Base-by-base conservation (phyloP, 2,113 vertebrate species). In the Semnornis frantzii region DNA sequence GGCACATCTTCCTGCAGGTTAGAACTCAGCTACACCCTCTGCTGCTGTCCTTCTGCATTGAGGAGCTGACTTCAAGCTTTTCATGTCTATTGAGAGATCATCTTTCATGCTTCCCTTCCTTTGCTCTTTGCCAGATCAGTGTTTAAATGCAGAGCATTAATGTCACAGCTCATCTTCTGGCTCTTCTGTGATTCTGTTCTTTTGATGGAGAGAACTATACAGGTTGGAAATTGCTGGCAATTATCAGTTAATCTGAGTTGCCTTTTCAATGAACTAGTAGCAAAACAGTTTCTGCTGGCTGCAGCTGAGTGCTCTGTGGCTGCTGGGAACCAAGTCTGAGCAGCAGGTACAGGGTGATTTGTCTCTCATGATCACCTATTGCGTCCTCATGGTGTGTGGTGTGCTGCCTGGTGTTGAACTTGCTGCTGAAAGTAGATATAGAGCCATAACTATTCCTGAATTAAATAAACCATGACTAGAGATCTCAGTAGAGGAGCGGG, bases 351-450 rank as follows among this genome's bases (percentile, higher is more conserved):
- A 52, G 50, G 50, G 50, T 24, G 9, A 12, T 72, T 25, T 77
- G 68, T 39, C 34, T 69, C 44, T 83, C 65, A 25, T n/a, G 39
- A 60, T 71, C 15, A 12, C 20, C 37, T 17, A 4, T 25, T 68
- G 64, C 70, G 66, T 63, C n/a, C 57, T 60, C 27, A 1, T 0
- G 1, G 46, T 15, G 6, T 1, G 1, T 30, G 52, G 19, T 81
- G 71, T 39, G 63, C 87, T 82, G 68, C 42, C 30, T 69, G 28
- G 37, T 57, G 80, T 65, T 37, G 24, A 75, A 30, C 20, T 10
- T 7, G 16, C 63, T 89, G 73, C 80, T 80, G 19, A 71, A 70
- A 55, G 57, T 3, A 42, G 63, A 23, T 9, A 7, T 2, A 42
- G 59, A 90, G 34, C 44, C 10, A 4, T 17, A 75, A 21, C 12